Evolutionary conservation across 2,888 invertebrate species (phyloP), one percentile per base, ranked within the genome.

Genomic region (Tenthredo amoena): DNA sequence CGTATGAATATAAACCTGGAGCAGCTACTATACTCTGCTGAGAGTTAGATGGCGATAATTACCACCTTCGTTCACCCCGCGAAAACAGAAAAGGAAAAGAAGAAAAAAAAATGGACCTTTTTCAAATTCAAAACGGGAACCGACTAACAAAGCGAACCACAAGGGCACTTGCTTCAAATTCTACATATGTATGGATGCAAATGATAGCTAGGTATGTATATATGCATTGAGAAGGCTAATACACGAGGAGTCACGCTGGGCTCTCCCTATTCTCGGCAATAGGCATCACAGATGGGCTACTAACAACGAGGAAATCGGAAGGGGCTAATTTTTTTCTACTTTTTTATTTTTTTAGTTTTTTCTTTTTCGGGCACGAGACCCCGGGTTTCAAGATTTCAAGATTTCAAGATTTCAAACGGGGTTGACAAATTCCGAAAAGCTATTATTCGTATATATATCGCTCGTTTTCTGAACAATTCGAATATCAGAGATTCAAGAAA

Each of bases 221-320:
- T 77, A 55, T 77, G 31, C 68, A 68, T 68, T 18, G 62, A 91
- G 90, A 89, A 89, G 91, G 91, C 91, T 91, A 92, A 92, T 92
- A 87, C 65, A 89, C 87, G 89, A 88, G 90, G 90, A 91, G 89
- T 90, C 92, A 89, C 87, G 91, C 89, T 47, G 88, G 74, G 88
- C 86, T 84, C 86, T 84, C 65, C 81, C 40, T 18, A 65, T 62
- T 81, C 26, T 81, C 15, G 18, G n/a, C 37, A 81, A 81, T 40
- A n/a, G 62, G 81, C n/a, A 21, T 65, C 81, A 43, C 81, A 81
- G 81, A 81, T 81, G 81, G 81, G 62, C 62, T 62, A 21, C 47
- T 40, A 43, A 40, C 68, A 34, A 34, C 68, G 34, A 34, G 68
- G 68, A 68, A 34, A 77, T 77, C 77, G 47, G 47, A 55, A 37